Evolutionary conservation across 2,888 invertebrate genomes (phyloP), one percentile per base, ranked within the genome.

Genomic region (Hypomecis atomaria): DNA sequence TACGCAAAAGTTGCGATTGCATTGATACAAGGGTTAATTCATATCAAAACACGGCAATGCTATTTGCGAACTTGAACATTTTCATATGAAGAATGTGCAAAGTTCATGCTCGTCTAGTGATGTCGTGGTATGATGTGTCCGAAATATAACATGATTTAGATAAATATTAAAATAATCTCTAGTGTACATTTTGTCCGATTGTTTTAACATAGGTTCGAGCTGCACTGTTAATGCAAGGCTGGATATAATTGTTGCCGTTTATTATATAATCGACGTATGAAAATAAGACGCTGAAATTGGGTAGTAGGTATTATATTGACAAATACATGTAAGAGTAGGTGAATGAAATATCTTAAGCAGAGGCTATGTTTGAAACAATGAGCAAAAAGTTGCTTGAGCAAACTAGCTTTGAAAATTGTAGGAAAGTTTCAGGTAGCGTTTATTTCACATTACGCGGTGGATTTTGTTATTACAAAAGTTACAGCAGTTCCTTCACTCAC

Each of bases 91-190:
- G 23, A 23, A 23, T 23, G 23, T 23, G 23, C 23, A 23, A 23
- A 23, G 23, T 23, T 23, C 23, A 23, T 23, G 23, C 23, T 23
- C 3, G 23, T 23, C 23, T 23, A 23, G 23, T 38, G 38, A 38
- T 38, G 38, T 43, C 11, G n/a, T 43, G 7, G 37, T 38, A 13
- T 52, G 40, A 52, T 10, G 9, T 33, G 38, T 7, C 50, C 38
- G 38, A 38, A 50, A 9, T 38, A 9, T 37, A 33, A 48, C n/a
- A 59, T 59, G 42, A 54, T 52, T 34, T 63, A 66, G 61, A 53
- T 61, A 57, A 56, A n/a, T n/a, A 8, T 45, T 54, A 65, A 66
- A 65, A 61, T 62, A 69, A 70, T 66, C 60, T 68, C 62, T 56
- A 8, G 54, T 48, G 50, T 54, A 56, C 9, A 54, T 57, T 4